These are phyloP conservation scores for Cricetomys ansorgei DNA, from an alignment of 2,113 vertebrate species.

Conservation along the genomic window DNA sequence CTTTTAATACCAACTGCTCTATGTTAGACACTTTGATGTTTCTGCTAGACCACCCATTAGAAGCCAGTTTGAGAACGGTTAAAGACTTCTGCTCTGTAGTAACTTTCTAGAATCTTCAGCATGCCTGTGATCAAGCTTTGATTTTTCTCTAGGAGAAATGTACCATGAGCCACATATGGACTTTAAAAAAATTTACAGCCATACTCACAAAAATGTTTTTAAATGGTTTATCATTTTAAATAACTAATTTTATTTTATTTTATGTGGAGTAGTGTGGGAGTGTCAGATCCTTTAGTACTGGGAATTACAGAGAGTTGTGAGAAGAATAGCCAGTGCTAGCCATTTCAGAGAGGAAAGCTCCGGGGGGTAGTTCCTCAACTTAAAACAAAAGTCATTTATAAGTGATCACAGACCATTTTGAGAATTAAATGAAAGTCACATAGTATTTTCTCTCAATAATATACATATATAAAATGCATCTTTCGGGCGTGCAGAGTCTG, in stretches of 20 bases:
- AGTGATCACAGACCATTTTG: neutral
- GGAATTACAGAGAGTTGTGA: no score
- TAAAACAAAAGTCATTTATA: neutral
- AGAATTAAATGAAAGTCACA: constrained; percentile 11
- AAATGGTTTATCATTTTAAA: no score
- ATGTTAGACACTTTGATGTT: neutral
- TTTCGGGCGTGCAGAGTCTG: neutral
- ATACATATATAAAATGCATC: neutral
- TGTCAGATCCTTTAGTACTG: no score
- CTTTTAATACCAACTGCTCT: neutral
- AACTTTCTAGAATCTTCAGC: constrained; percentile 13
- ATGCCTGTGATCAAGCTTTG: neutral
- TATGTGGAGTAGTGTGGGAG: no score
- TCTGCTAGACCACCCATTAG: constrained; percentile 26
- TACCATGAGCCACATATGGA: neutral
- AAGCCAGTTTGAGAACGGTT: neutral
- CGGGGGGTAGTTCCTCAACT: neutral
- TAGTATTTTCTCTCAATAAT: constrained; percentile 35
- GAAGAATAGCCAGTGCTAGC: no score
- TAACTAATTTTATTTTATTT: no score
- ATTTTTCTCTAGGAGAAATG: neutral
- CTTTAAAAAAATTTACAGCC: neutral
- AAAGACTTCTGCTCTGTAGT: neutral
- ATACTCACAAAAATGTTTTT: constrained; percentile 39
- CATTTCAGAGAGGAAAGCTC: neutral